Evolutionary conservation across 92 coral and sea anemone species (phyloP).

Genomic region (Palythoa grandiflora): DNA sequence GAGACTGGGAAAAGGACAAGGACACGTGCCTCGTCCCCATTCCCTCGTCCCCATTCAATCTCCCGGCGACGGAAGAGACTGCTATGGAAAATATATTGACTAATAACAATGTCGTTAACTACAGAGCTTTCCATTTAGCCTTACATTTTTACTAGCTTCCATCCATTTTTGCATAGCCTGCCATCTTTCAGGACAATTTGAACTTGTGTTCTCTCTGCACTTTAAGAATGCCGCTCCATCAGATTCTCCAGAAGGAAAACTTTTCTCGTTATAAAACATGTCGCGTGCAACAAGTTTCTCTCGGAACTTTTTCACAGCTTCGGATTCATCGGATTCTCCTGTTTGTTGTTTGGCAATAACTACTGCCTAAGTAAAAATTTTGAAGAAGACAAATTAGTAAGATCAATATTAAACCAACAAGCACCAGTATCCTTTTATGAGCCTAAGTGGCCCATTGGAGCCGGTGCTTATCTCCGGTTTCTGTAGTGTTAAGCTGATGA

Average conservation of each 20-base stretch:
- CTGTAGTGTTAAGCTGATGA: too few species aligned
- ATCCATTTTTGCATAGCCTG: conserved; percentile 77
- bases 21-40: too few species aligned
- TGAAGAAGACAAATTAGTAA: not conserved
- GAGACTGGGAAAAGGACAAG: too few species aligned
- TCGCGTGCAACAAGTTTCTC: conserved; percentile 48
- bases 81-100: not conserved
- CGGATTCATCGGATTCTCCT: conserved; percentile 58
- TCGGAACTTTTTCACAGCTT: conserved; percentile 76
- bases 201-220: conserved; percentile 64
- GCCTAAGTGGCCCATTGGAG: too few species aligned
- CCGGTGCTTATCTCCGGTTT: too few species aligned
- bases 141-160: conserved; percentile 67
- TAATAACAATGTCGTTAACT: not conserved
- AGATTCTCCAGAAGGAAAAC: conserved; percentile 76
- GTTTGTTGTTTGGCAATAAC: conserved; percentile 80
- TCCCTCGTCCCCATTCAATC: too few species aligned
- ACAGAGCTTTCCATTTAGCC: not conserved
- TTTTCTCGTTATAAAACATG: conserved; percentile 64
- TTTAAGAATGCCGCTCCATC: conserved; percentile 69
- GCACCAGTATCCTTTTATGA: too few species aligned
- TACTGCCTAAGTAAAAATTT: conserved; percentile 59
- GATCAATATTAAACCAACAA: too few species aligned
- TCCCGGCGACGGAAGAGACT: too few species aligned
- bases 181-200: conserved; percentile 83